Percentiles rank a stretch among this genome's conserved stretches.
These are phyloP conservation scores for Coelopa pilipes DNA, from an alignment of 2,888 invertebrate species.

Conservation along the genomic window DNA sequence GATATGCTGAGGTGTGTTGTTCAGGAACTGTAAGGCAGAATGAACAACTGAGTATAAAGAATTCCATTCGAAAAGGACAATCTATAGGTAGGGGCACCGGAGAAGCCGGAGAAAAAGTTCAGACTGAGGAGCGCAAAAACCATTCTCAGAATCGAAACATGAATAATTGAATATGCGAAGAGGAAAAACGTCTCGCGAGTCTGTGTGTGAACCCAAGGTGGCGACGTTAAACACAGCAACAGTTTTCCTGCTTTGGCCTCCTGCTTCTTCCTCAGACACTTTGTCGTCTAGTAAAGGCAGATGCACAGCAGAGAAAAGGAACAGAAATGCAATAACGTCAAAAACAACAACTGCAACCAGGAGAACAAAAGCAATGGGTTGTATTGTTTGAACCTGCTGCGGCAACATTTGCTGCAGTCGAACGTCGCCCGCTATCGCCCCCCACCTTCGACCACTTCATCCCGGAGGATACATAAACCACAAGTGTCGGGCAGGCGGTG, in stretches of 20 bases:
- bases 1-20: no score
- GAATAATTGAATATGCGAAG: no score
- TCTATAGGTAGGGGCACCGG: background rate
- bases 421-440: background rate
- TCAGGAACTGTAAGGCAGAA: no score
- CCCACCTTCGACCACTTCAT: background rate
- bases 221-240: background rate
- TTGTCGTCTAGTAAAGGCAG: background rate
- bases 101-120: background rate
- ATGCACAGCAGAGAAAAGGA: background rate
- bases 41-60: no score
- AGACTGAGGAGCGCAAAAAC: background rate
- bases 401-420: constrained; percentile 24
- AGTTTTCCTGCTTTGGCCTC: background rate
- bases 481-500: constrained; percentile 24
- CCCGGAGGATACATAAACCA: constrained; percentile 28
- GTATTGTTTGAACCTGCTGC: constrained; percentile 16
- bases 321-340: background rate
- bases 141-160: background rate
- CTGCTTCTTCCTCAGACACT: background rate
- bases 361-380: constrained; percentile 9
- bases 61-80: background rate
- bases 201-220: no score
- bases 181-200: no score
- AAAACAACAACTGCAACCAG: background rate